phyloP scores from a whole-genome alignment of 2,113 vertebrate species.

The Cnemophilus loriae region DNA sequence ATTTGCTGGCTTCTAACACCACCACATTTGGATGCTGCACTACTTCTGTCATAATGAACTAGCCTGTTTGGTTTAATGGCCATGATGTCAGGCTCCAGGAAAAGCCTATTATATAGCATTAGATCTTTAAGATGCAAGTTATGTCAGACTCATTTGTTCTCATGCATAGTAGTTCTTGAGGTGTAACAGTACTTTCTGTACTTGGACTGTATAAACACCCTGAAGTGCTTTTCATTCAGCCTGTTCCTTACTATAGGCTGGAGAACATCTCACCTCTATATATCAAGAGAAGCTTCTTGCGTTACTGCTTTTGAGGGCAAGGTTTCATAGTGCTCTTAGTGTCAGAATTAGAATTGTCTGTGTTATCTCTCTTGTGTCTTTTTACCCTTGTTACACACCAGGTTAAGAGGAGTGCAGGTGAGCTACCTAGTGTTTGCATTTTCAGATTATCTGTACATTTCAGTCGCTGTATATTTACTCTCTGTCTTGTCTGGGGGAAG shows the following conservation, averaged over 20 bases:
- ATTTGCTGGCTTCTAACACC: background rate
- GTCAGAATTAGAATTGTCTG: background rate
- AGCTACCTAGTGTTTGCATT: background rate
- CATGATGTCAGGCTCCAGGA: background rate
- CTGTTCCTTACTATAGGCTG: background rate
- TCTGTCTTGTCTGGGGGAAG: background rate
- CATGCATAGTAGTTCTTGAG: background rate
- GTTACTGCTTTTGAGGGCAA: background rate
- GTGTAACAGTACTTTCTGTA: background rate
- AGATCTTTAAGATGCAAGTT: background rate
- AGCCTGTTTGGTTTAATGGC: background rate
- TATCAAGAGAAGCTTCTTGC: background rate
- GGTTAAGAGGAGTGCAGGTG: background rate
- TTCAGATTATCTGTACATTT: background rate
- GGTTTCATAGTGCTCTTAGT: background rate
- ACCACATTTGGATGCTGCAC: background rate
- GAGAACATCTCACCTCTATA: background rate
- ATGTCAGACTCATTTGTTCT: background rate
- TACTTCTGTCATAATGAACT: background rate
- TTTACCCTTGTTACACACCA: background rate
- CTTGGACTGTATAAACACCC: background rate
- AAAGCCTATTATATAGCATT: background rate
- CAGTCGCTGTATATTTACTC: background rate
- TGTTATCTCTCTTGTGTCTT: background rate
- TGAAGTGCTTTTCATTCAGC: background rate